Evolutionary conservation across 1,140 invertebrate genomes (phyloP), one percentile per base, ranked within the genome.

Genomic region (Scaptodrosophila lebanonensis): DNA sequence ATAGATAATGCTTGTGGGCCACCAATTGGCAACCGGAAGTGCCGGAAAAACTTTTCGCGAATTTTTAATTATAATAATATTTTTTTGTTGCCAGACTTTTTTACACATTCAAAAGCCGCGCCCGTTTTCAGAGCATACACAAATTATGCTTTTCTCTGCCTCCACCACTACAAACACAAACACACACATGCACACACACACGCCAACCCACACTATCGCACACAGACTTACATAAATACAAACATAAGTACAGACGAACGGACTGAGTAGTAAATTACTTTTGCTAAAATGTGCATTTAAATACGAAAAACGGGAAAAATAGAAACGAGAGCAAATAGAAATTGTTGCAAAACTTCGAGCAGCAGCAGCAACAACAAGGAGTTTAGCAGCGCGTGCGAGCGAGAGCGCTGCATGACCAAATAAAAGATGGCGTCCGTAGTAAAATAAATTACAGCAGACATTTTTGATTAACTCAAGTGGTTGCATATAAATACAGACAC

Each of bases 371-470:
- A 2, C 3, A 22, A 11, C 7, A 4, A 5, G 36, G 36, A 6
- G 48, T 27, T 43, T 13, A 30, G 4, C 5, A 2, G 11, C 27
- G 27, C 2, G 20, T 18, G 18, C 3, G 17, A 3, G 11, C 29
- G 35, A 13, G 50, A 13, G 42, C 15, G 44, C 18, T 42, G 66
- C 52, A 33, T 42, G 60, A 33, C 49, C 35, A 49, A 73, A 72
- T 59, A 42, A 79, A 79, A 79, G 73, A 79, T 79, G 73, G 73
- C 75, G 75, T 65, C 73, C 66, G 66, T 82, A 82, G 75, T 82
- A 82, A 82, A 82, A 82, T 82, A 82, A 82, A 82, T 82, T 82
- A 82, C 75, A 82, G 75, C 75, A 82, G 75, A 82, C 75, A 79
- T 82, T 82, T 82, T 82, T 82, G 75, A 82, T 82, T 82, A 82